These are phyloP conservation scores for Regulus satrapa DNA, from an alignment of 2,113 vertebrate genomes.

Conservation along the genomic window DNA sequence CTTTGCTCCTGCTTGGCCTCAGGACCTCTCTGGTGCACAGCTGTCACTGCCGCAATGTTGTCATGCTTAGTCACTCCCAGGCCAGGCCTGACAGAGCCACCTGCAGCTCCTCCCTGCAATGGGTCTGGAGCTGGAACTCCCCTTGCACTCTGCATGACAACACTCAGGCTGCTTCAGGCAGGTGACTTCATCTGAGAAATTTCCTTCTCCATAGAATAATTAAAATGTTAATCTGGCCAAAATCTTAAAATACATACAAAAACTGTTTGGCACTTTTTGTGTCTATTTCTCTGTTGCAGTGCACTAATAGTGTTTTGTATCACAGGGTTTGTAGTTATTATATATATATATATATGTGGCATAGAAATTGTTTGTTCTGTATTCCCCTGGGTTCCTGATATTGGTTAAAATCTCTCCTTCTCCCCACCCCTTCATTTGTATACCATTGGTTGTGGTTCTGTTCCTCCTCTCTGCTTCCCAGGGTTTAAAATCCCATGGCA, in stretches of 20 bases:
- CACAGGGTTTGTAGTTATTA: no score
- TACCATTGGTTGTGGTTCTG: no score
- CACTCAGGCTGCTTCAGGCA: background rate
- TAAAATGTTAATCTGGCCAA: background rate
- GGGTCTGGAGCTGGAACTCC: background rate
- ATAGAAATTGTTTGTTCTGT: no score
- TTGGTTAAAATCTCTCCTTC: no score
- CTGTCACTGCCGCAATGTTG: background rate
- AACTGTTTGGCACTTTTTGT: background rate
- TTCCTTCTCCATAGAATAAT: background rate
- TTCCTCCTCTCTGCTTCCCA: no score
- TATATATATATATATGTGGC: no score
- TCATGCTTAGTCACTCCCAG: rapidly evolving
- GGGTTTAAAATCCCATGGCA: no score
- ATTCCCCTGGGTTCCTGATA: no score
- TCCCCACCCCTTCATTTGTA: no score
- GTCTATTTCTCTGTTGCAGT: no score
- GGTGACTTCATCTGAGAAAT: background rate
- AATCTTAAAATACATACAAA: background rate
- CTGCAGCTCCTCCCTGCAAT: background rate
- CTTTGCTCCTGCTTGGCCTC: background rate
- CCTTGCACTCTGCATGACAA: background rate
- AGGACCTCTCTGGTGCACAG: background rate
- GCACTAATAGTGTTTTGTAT: no score
- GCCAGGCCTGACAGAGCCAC: background rate